These are phyloP conservation scores for Sitta europaea DNA, from an alignment of 2,113 vertebrate genomes.

Conservation along the genomic window DNA sequence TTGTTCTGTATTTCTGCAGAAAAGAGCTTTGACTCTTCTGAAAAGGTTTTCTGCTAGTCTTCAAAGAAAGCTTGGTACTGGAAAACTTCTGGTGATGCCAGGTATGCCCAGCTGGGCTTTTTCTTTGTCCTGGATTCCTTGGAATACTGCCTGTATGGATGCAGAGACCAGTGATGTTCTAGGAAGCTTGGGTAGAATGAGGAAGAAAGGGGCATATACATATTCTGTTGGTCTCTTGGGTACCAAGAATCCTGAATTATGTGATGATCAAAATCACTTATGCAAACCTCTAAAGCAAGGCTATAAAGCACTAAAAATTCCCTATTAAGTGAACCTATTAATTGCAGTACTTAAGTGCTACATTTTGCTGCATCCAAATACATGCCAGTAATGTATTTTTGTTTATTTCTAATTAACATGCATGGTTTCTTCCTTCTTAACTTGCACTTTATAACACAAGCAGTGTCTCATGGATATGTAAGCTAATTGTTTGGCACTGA, in stretches of 20 bases:
- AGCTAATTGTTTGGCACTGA: constrained; percentile 1
- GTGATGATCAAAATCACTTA: not conserved
- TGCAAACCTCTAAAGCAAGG: not conserved
- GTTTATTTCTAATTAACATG: not conserved
- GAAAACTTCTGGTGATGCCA: not conserved
- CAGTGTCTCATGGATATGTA: not conserved
- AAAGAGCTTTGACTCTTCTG: not conserved
- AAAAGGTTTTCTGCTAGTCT: not conserved
- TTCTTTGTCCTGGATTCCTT: no score
- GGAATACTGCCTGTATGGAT: not conserved
- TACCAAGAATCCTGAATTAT: not conserved
- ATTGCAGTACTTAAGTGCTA: not conserved
- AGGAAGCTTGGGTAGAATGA: not conserved
- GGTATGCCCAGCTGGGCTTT: no score
- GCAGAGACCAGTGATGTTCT: not conserved
- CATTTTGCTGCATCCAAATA: not conserved
- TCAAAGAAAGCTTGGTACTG: not conserved
- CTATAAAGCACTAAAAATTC: not conserved
- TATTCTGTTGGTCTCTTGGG: not conserved
- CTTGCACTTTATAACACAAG: not conserved
- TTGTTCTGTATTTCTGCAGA: not conserved
- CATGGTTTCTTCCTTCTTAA: constrained; percentile 26
- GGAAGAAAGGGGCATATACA: not conserved
- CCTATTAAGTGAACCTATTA: not conserved
- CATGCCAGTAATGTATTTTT: not conserved